Percentiles rank a stretch among this genome's conserved stretches.
phyloP scores from a whole-genome alignment of 2,888 invertebrate species.

The Biston betularia region DNA sequence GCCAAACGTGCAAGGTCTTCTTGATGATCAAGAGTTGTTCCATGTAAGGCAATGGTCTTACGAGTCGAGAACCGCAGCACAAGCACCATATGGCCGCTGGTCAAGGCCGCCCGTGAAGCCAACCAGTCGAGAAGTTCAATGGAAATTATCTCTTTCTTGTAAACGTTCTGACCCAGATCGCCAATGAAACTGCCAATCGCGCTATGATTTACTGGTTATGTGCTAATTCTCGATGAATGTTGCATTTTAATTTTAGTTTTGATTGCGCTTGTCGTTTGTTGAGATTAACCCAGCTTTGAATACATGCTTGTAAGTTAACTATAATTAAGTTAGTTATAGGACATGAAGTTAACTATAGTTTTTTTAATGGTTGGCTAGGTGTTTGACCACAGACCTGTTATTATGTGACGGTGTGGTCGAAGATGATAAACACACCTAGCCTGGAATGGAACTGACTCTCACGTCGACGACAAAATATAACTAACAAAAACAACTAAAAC shows the following conservation, averaged over 20 bases:
- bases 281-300: conserved; percentile 4
- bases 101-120: conserved; percentile 67
- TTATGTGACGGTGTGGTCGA: no score
- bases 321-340: conserved; percentile 9
- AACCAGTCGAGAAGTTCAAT: conserved; percentile 59
- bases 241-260: conserved; percentile 20
- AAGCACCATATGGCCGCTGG: conserved; percentile 69
- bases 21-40: conserved; percentile 60
- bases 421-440: no score
- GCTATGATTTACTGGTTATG: conserved; percentile 44
- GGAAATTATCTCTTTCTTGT: conserved; percentile 60
- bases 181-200: conserved; percentile 51
- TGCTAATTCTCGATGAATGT: conserved; percentile 30
- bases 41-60: conserved; percentile 64
- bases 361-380: no score
- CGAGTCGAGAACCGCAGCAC: conserved; percentile 60
- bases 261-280: conserved; percentile 15
- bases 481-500: no score
- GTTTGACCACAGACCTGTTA: no score
- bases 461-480: no score
- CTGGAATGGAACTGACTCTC: no score
- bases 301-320: not conserved
- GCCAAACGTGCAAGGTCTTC: conserved; percentile 49
- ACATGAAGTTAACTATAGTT: not conserved
- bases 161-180: conserved; percentile 57